A percentile compares a stretch with the other conserved stretches of the same genome.
These are phyloP conservation scores for Lithosia quadra DNA, from an alignment of 2,888 invertebrate genomes.

Conservation along the genomic window DNA sequence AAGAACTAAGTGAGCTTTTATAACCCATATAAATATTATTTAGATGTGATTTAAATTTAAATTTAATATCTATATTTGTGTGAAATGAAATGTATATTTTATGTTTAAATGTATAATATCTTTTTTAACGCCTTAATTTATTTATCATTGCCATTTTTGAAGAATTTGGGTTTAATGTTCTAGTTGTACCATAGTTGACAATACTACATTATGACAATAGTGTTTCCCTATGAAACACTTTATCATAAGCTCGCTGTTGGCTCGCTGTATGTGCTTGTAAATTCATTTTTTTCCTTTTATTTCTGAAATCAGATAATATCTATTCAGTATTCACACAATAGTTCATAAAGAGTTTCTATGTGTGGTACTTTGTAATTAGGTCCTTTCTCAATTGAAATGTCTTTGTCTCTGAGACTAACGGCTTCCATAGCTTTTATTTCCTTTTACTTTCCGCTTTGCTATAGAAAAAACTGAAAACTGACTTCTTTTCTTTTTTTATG, in stretches of 20 bases:
- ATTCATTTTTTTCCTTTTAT: not conserved
- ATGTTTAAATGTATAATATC: no score
- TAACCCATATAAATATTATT: no score
- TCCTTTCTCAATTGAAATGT: conserved; percentile 23
- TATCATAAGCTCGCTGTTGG: no score
- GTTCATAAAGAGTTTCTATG: conserved; percentile 18
- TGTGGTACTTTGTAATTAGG: conserved; percentile 19
- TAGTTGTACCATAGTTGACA: no score
- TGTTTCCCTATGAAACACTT: no score
- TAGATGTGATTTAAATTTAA: no score
- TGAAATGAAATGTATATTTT: no score
- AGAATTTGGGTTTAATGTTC: no score
- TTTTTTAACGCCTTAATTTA: no score
- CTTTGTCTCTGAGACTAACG: conserved; percentile 19
- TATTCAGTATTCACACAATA: conserved; percentile 17
- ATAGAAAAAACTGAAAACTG: conserved; percentile 14
- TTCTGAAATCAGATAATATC: conserved; percentile 1
- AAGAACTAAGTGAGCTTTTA: not conserved
- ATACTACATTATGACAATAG: no score
- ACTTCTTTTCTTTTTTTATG: conserved; percentile 16
- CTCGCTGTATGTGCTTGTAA: not conserved
- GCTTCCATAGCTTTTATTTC: conserved; percentile 17
- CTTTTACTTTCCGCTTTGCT: conserved; percentile 14
- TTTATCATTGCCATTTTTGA: no score
- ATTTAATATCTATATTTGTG: no score